These are phyloP conservation scores for Grammomys dolichurus DNA, from an alignment of 2,113 vertebrate species.

Conservation along the genomic window DNA sequence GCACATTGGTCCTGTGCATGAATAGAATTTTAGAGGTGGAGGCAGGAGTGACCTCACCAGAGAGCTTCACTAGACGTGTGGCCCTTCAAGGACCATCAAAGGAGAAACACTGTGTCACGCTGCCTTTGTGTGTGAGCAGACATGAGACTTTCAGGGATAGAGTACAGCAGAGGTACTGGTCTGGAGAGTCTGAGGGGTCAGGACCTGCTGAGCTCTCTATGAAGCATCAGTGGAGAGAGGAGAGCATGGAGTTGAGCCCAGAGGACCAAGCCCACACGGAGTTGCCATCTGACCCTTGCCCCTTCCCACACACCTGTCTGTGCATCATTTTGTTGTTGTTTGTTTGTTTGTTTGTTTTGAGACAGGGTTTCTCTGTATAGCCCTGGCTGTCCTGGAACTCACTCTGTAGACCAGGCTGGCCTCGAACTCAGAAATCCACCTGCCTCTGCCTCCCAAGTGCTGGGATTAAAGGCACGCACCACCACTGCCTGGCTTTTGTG, in stretches of 20 bases:
- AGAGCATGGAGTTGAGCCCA: background rate
- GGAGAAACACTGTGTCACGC: background rate
- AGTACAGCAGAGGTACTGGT: background rate
- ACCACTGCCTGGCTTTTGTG: too few relatives aligned
- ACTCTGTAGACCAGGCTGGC: too few relatives aligned
- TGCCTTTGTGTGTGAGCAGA: background rate
- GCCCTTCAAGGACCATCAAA: background rate
- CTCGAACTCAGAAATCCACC: too few relatives aligned
- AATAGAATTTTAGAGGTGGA: background rate
- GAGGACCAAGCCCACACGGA: background rate
- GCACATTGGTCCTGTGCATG: background rate
- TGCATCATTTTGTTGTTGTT: too few relatives aligned
- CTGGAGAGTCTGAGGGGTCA: background rate
- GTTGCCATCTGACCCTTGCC: too few relatives aligned
- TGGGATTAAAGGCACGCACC: too few relatives aligned
- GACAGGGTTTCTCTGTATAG: too few relatives aligned
- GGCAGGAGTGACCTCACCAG: background rate
- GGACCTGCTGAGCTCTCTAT: accelerated
- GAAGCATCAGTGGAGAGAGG: background rate
- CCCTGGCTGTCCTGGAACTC: too few relatives aligned
- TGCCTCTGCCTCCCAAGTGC: too few relatives aligned
- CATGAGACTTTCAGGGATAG: background rate
- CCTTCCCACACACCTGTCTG: background rate
- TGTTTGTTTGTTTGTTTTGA: too few relatives aligned
- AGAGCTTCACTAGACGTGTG: background rate